Evolutionary conservation across 2,797 vertebrate genomes (phyloP).

Genomic region (Erethizon dorsatum): DNA sequence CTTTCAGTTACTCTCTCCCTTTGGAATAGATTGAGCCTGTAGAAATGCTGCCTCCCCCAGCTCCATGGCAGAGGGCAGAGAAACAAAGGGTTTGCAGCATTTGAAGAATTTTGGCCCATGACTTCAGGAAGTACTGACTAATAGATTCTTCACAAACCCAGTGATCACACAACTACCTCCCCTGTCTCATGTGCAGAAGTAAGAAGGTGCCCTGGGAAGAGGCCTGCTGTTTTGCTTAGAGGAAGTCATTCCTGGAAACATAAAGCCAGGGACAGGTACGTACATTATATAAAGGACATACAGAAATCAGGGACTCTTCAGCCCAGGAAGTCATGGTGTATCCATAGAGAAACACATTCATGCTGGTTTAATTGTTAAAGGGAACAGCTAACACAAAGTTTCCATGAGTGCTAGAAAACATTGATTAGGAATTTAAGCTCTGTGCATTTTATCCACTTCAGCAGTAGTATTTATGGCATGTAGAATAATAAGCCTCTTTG

Average conservation of each 20-base stretch:
- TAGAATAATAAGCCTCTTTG: conserved; percentile 66
- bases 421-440: conserved; percentile 66
- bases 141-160: background rate
- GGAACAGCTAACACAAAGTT: background rate
- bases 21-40: background rate
- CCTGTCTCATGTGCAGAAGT: background rate
- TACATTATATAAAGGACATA: background rate
- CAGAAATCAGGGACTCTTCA: background rate
- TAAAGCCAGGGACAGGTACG: background rate
- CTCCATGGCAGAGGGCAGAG: background rate
- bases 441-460: background rate
- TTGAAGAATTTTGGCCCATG: background rate
- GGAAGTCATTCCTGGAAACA: background rate
- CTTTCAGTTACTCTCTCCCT: background rate
- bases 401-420: conserved; percentile 12
- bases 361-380: background rate
- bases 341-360: background rate
- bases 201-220: background rate
- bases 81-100: background rate
- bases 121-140: background rate
- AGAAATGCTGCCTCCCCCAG: background rate
- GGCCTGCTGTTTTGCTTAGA: background rate
- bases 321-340: background rate
- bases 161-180: background rate
- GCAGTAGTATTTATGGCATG: conserved; percentile 70